Evolutionary conservation across 2,888 invertebrate species (phyloP), one percentile per base, ranked within the genome.

Genomic region (Hymenopus coronatus): DNA sequence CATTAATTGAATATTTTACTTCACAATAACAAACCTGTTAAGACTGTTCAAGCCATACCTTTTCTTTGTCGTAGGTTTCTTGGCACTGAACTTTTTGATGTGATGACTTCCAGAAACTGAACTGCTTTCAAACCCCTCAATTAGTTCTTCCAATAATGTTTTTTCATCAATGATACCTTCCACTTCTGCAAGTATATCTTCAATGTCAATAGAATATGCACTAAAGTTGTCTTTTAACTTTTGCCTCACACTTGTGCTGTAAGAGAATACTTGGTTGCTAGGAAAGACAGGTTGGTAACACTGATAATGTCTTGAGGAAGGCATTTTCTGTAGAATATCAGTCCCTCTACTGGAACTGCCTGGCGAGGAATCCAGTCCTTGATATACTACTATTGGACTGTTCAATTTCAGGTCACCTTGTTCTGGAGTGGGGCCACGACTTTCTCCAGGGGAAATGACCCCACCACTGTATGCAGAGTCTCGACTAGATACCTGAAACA

Each of bases 391-490:
- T 70, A 20, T 20, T 20, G 54, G 20, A 25, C 54, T 70, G 54
- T 25, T 25, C 54, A 70, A 2, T 15, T 54, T 30, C 84, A 27
- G 9, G 12, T 30, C 84, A 15, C 30, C 28, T 25, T 84, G 30
- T 27, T 70, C 91, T 30, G 92, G 91, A 8, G 92, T 91, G 12
- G 92, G 91, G 25, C 91, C 92, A 86, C 92, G 90, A 90, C 92
- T 92, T 89, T 92, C 92, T 28, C 91, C 91, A n/a, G 91, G 91
- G 33, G 92, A 92, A 87, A 92, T 92, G 15, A 90, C 89, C 2
- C 90, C 90, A 85, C 91, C 92, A 88, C 92, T 92, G 89, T 92
- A 92, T 1, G 92, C 92, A 0, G 92, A 92, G 90, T 92, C 92
- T 15, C 91, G 89, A 90, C 92, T 92, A 7, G 92, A 92, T 25